Base-by-base conservation (phyloP, 2,888 invertebrate genomes). In the Rosalia funebris region DNA sequence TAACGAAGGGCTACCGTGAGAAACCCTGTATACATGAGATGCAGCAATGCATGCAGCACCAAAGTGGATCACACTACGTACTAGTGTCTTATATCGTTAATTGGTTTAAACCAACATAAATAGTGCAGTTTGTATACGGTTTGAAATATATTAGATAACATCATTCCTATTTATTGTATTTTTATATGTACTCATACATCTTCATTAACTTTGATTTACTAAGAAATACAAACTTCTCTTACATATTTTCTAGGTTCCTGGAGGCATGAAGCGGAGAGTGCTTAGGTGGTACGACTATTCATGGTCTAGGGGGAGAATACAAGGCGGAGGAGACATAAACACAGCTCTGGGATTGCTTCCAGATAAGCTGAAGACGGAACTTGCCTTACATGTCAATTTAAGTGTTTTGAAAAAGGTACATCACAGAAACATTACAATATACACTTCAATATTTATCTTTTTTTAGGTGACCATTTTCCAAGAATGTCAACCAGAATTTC, bases 271-370 rank as follows among this genome's bases (percentile, higher is more conserved):
- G 80, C 86, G 95, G n/a, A 85, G 97, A 15, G 97, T 98, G 0
- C 87, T 97, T 25, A 87, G 97, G 4, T 97, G 97, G 97, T 98
- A 97, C 82, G 96, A 97, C 83, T 98, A 98, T 82, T 96, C 96
- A 19, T 97, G 97, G 97, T 96, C 96, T 1, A 86, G 97, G 60
- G 97, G 97, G 3, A 86, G 96, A 48, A 96, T 97, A 75, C 96
- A 96, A 81, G 97, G 97, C 1, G 96, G 95, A 0, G 95, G 96
- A 5, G 97, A 97, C 81, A 97, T 97, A 79, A 96, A 96, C 79
- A 96, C 96, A 0, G 95, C 95, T 1, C 84, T 97, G 52, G 96
- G 96, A 9, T 84, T 97, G 25, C 85, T 98, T 62, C 97, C 97
- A 1, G 97, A 97, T 80, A 98, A 97, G 81, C 87, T 98, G 70